Percentiles rank a stretch among this genome's conserved stretches.
Evolutionary conservation across 2,113 vertebrate species (phyloP).

Genomic region (Alectura lathami): DNA sequence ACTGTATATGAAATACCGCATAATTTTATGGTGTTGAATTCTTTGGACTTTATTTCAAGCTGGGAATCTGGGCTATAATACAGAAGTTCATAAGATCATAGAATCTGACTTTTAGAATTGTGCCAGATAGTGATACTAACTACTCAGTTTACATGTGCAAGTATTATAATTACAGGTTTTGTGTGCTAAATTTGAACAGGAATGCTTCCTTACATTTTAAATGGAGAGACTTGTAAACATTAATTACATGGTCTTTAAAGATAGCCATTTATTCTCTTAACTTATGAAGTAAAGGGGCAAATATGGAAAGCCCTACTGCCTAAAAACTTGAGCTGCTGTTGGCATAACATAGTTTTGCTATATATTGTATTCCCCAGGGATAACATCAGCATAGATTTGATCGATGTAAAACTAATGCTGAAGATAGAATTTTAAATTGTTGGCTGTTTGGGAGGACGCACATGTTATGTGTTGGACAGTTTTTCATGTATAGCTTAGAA

Average conservation of each 20-base stretch:
- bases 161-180: neutral
- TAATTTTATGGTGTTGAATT: neutral
- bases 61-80: neutral
- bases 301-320: neutral
- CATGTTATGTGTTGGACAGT: neutral
- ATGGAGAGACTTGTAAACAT: neutral
- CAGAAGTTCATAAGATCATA: constrained; percentile 35
- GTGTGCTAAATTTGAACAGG: constrained; percentile 4
- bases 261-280: neutral
- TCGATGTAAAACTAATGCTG: neutral
- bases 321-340: neutral
- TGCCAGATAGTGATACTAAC: neutral
- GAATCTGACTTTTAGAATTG: constrained; percentile 7
- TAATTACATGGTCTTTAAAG: constrained; percentile 8
- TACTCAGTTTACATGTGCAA: neutral
- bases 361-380: neutral
- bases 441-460: constrained; percentile 23
- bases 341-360: neutral
- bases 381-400: neutral
- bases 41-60: constrained; percentile 4
- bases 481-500: neutral
- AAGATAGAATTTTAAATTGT: constrained; percentile 40
- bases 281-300: neutral
- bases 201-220: neutral
- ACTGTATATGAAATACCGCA: neutral